Evolutionary conservation across 2,797 vertebrate genomes (phyloP).

Genomic region (Bovichtus variegatus): DNA sequence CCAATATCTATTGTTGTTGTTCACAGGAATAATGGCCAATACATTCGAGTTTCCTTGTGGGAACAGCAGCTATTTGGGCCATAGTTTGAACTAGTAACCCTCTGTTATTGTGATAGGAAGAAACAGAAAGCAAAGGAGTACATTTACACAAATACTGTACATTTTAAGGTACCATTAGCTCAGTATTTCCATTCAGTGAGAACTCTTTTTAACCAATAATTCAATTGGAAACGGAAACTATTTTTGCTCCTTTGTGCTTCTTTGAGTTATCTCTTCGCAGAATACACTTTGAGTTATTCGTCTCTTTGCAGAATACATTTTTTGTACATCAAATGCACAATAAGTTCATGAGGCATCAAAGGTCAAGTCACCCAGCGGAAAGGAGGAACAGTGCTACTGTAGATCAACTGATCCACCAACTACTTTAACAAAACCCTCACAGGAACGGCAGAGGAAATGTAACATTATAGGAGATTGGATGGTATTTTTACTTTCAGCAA

Average conservation of each 20-base stretch:
- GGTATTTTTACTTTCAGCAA: not conserved
- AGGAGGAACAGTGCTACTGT: not conserved
- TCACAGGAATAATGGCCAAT: slow-evolving; percentile 33
- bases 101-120: not conserved
- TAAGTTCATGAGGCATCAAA: not conserved
- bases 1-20: slow-evolving; percentile 56
- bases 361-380: slow-evolving; percentile 2
- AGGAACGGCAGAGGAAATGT: slow-evolving; percentile 1
- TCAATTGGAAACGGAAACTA: slow-evolving; percentile 2
- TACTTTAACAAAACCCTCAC: not conserved
- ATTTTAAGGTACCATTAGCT: not conserved
- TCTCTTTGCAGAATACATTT: not conserved
- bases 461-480: not conserved
- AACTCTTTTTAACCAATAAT: not conserved
- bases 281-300: not conserved
- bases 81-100: not conserved
- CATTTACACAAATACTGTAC: not conserved
- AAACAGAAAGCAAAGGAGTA: not conserved
- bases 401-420: not conserved
- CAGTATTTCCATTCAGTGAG: not conserved
- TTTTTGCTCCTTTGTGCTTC: not conserved
- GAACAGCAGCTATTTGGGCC: slow-evolving; percentile 6
- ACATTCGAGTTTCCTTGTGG: slow-evolving; percentile 1
- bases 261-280: not conserved
- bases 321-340: slow-evolving; percentile 14